Evolutionary conservation across 1,140 invertebrate species (phyloP).

Genomic region (Orussus abietinus): DNA sequence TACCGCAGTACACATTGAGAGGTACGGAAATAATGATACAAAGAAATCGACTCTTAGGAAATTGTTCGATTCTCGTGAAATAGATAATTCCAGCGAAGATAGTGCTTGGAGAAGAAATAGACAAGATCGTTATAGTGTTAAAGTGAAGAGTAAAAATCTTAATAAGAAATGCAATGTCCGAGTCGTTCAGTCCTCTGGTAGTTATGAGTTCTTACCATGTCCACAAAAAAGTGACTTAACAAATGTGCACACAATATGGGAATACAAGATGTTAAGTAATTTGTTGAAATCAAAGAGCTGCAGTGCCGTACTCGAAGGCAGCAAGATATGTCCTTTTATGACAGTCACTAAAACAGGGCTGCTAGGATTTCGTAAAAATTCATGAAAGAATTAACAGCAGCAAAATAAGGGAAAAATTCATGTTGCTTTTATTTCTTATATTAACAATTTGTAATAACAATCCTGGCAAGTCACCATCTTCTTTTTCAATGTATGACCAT

Average conservation of each 20-base stretch:
- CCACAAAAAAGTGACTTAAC: conserved; percentile 21
- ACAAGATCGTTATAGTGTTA: conserved; percentile 16
- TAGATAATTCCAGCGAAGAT: conserved; percentile 13
- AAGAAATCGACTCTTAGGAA: conserved; percentile 8
- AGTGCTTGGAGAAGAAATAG: conserved; percentile 9
- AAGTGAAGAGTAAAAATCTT: conserved; percentile 19
- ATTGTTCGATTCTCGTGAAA: conserved; percentile 19
- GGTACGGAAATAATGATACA: not conserved
- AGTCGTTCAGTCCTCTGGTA: conserved; percentile 11
- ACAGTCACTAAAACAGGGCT: conserved; percentile 10
- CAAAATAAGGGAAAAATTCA: conserved; percentile 21
- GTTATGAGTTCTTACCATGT: conserved; percentile 20
- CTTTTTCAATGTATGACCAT: too few relatives aligned
- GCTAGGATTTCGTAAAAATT: conserved; percentile 18
- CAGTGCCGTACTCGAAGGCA: conserved; percentile 17
- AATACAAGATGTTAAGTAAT: conserved; percentile 14
- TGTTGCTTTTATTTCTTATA: conserved; percentile 3
- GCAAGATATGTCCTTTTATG: conserved; percentile 17
- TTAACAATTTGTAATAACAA: conserved; percentile 21
- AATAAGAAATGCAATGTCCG: conserved; percentile 17
- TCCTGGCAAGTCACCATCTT: too few relatives aligned
- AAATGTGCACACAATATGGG: conserved; percentile 22
- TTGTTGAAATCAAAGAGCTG: conserved; percentile 24
- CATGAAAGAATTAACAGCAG: conserved; percentile 17
- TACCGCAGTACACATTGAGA: not conserved